Conservation (phyloP, 2,888 invertebrate species). For the Andrena praecox region DNA sequence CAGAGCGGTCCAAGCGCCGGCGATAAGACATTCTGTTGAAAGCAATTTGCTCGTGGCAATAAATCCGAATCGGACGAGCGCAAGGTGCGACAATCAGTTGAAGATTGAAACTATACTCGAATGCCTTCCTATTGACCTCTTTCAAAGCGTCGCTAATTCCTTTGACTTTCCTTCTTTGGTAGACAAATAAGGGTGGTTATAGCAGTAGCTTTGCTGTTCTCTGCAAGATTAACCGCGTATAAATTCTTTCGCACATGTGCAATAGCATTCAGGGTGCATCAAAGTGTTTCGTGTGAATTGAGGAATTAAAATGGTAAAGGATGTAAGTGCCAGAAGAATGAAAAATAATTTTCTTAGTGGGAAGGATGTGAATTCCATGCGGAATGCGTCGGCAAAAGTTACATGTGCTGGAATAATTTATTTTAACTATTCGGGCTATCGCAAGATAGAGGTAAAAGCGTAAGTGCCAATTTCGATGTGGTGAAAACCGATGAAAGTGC, state of each 20-base stretch:
- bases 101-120: conserved; percentile 3
- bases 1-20: neutral
- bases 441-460: too few species aligned
- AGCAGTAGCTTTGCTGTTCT: neutral
- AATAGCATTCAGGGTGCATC: too few species aligned
- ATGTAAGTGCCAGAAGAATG: too few species aligned
- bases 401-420: too few species aligned
- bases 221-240: neutral
- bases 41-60: neutral
- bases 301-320: too few species aligned
- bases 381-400: too few species aligned
- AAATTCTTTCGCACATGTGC: neutral
- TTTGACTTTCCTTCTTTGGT: neutral
- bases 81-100: neutral
- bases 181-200: neutral
- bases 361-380: too few species aligned
- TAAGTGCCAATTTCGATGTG: too few species aligned
- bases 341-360: too few species aligned
- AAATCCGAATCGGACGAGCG: neutral
- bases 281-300: too few species aligned
- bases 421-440: too few species aligned
- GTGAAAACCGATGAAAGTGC: too few species aligned
- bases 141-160: neutral
- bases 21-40: neutral
- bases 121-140: neutral